Evolutionary conservation across 2,797 vertebrate genomes (phyloP).

Genomic region (Cyclopterus lumpus): DNA sequence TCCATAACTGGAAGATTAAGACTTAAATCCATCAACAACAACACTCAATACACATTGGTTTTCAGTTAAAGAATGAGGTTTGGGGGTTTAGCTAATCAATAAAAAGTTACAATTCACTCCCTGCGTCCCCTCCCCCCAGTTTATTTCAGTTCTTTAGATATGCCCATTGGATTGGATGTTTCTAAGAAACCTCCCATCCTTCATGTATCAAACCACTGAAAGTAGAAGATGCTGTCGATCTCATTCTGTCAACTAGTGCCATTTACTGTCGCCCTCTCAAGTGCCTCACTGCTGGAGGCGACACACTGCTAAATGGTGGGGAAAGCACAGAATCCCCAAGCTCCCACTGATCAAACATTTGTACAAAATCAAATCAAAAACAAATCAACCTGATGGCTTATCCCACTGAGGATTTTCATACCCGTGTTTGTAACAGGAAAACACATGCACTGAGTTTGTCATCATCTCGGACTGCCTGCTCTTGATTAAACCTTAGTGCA

Average conservation of each 20-base stretch:
- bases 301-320: conserved; percentile 11
- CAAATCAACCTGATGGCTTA: neutral
- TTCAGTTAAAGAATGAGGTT: neutral
- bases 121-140: neutral
- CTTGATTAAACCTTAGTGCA: conserved; percentile 33
- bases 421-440: neutral
- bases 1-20: neutral
- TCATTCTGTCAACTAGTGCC: conserved; percentile 43
- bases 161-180: conserved; percentile 48
- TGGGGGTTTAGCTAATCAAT: neutral
- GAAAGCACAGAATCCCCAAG: neutral
- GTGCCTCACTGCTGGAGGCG: conserved; percentile 12
- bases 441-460: neutral
- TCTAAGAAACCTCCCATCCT: conserved; percentile 59
- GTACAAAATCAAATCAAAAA: neutral
- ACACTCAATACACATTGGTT: neutral
- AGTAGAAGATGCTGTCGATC: conserved; percentile 40
- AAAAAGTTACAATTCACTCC: neutral
- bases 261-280: conserved; percentile 47
- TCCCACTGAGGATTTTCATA: neutral
- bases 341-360: neutral
- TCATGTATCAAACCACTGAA: conserved; percentile 35
- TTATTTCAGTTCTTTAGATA: conserved; percentile 44
- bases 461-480: conserved; percentile 3
- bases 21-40: neutral